Evolutionary conservation across 2,797 vertebrate genomes (phyloP).

Genomic region (Myotis pilosus): DNA sequence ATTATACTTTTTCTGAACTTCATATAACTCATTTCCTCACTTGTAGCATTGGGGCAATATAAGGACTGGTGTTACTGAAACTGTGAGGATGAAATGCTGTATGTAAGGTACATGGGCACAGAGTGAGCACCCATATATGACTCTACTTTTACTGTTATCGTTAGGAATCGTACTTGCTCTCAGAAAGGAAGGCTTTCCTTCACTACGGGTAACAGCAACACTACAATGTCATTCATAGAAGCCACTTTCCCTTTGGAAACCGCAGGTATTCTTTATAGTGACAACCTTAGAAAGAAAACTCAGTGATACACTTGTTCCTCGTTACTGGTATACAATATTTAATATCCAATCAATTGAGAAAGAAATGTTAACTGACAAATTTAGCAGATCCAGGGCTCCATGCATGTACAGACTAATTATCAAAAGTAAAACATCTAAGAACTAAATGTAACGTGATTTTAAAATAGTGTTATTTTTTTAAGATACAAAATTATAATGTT

Average conservation of each 20-base stretch:
- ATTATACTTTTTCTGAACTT: not conserved
- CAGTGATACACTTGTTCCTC: not conserved
- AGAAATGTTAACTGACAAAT: not conserved
- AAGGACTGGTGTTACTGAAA: not conserved
- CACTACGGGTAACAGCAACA: not conserved
- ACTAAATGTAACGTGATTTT: not conserved
- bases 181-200: not conserved
- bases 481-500: not conserved
- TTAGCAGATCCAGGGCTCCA: not conserved
- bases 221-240: not conserved
- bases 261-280: not conserved
- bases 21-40: not conserved
- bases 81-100: not conserved
- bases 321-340: not conserved
- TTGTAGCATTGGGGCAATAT: not conserved
- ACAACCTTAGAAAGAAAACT: not conserved
- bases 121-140: not conserved
- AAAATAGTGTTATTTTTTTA: not conserved
- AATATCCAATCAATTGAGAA: not conserved
- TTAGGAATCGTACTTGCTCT: not conserved
- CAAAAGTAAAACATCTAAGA: not conserved
- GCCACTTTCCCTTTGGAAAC: constrained; percentile 14
- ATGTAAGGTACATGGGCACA: not conserved
- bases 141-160: not conserved
- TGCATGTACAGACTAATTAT: not conserved